Conservation (phyloP, 2,113 vertebrate genomes). For the Rhegmatorhina hoffmannsi region DNA sequence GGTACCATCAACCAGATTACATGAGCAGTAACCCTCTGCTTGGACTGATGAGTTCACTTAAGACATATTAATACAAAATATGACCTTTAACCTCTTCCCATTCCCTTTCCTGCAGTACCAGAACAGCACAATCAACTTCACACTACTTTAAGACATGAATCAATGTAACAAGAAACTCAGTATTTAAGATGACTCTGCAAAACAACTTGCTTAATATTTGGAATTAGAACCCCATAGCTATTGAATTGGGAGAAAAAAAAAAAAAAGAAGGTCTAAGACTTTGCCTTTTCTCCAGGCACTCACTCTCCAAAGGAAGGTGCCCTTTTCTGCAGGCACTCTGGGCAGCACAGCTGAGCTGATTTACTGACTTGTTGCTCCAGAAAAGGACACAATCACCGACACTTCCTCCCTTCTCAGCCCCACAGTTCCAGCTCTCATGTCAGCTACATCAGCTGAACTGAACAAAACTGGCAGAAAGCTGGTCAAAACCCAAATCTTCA, state of each 20-base stretch:
- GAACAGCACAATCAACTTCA: neutral
- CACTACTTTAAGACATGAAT: neutral
- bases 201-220: neutral
- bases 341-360: neutral
- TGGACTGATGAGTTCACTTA: neutral
- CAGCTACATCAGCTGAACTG: neutral
- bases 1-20: neutral
- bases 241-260: neutral
- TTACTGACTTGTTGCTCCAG: neutral
- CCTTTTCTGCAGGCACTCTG: neutral
- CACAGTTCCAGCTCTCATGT: neutral
- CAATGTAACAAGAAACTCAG: neutral
- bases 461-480: neutral
- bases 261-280: too few relatives aligned
- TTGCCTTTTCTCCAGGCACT: neutral
- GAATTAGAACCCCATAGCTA: neutral
- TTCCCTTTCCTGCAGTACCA: neutral
- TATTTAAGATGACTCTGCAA: neutral
- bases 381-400: neutral
- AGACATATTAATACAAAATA: neutral
- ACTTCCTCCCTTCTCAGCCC: neutral
- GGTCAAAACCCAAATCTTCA: neutral
- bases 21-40: neutral
- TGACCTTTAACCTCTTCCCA: neutral
- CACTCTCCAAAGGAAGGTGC: neutral